These are phyloP conservation scores for Melierax canorus DNA, from an alignment of 2,113 vertebrate species.

Conservation along the genomic window DNA sequence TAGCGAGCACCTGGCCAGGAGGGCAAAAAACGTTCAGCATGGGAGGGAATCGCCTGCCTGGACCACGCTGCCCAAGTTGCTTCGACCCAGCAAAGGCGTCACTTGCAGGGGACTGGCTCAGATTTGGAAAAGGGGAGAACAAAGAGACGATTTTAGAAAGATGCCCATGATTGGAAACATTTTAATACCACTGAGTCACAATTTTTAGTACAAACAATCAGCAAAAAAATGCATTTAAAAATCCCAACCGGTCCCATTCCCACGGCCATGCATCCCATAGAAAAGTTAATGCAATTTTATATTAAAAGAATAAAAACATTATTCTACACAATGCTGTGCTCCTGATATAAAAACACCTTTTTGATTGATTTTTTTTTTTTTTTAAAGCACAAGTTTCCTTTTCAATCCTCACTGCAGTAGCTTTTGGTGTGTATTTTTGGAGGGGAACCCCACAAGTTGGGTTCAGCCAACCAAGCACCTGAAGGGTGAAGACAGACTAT, in stretches of 20 bases:
- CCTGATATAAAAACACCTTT: not conserved
- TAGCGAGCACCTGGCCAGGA: not conserved
- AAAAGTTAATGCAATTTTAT: not conserved
- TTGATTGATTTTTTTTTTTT: not conserved
- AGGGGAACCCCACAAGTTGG: not conserved
- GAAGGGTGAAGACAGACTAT: constrained; percentile 71
- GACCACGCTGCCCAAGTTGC: not conserved
- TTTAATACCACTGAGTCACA: constrained; percentile 13
- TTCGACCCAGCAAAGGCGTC: not conserved
- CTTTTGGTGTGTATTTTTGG: not conserved
- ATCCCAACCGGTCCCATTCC: not conserved
- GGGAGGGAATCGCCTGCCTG: not conserved
- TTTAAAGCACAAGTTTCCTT: not conserved
- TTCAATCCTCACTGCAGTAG: not conserved
- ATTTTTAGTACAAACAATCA: constrained; percentile 41
- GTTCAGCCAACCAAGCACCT: constrained; percentile 77
- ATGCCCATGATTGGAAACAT: not conserved
- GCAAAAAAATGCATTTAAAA: not conserved
- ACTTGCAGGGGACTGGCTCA: not conserved
- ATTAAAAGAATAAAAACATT: not conserved
- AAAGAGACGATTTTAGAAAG: not conserved
- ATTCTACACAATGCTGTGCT: not conserved
- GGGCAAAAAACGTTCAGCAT: rapidly evolving
- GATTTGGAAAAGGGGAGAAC: not conserved
- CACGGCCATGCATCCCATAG: not conserved